These are phyloP conservation scores for Clitarchus hookeri DNA, from an alignment of 2,888 invertebrate genomes.

Conservation along the genomic window DNA sequence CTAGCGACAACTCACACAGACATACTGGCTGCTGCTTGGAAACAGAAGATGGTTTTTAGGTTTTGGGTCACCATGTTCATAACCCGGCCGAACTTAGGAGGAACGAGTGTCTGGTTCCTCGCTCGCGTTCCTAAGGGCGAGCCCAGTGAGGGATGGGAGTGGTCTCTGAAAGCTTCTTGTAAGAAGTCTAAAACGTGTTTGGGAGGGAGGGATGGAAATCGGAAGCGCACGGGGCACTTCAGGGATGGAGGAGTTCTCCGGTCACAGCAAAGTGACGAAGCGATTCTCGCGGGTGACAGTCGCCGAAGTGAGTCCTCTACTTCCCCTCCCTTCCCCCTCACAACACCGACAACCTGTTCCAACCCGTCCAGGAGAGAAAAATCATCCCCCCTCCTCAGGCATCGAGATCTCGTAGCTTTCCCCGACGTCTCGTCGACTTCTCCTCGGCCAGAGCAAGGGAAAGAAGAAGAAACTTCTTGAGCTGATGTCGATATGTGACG, in stretches of 20 bases:
- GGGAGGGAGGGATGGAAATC: neutral
- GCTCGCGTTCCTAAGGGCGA: too few species aligned
- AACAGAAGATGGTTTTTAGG: too few species aligned
- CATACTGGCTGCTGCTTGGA: too few species aligned
- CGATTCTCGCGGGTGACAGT: slow-evolving; percentile 14
- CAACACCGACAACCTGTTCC: neutral
- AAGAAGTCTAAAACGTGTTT: too few species aligned
- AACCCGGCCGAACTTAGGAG: too few species aligned
- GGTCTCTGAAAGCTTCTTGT: too few species aligned
- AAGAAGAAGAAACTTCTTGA: neutral
- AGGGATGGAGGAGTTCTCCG: slow-evolving; percentile 10
- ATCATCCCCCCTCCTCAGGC: neutral
- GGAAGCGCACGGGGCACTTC: neutral
- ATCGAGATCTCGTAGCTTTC: neutral
- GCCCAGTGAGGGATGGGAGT: too few species aligned
- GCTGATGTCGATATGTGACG: neutral
- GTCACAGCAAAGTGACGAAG: neutral
- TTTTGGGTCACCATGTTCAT: too few species aligned
- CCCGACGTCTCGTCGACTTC: neutral
- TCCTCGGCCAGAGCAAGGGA: neutral
- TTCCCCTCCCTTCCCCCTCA: too few species aligned
- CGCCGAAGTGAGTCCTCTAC: neutral
- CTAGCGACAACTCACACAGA: too few species aligned
- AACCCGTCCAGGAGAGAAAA: neutral
- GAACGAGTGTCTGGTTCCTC: too few species aligned